These are phyloP conservation scores for Hedya salicella DNA, from an alignment of 2,888 invertebrate genomes.

Conservation along the genomic window DNA sequence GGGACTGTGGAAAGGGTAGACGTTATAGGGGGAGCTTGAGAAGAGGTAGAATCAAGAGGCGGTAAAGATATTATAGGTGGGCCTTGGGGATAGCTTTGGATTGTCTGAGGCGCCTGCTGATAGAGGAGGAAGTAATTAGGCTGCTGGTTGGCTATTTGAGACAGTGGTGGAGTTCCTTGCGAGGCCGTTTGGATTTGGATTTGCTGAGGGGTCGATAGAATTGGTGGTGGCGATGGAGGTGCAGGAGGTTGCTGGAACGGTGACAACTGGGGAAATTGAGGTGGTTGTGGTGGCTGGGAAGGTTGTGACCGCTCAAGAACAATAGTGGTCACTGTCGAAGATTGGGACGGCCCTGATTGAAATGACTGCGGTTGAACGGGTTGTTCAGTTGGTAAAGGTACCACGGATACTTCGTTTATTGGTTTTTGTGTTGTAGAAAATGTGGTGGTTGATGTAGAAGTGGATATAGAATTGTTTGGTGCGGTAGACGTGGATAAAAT, in stretches of 20 bases:
- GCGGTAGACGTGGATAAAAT: conserved; percentile 15
- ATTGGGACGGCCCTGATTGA: conserved; percentile 27
- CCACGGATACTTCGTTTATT: background rate
- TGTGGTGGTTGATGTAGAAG: conserved; percentile 37
- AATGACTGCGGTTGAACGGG: conserved; percentile 35
- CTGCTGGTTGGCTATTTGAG: conserved; percentile 36
- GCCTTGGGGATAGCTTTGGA: conserved; percentile 46
- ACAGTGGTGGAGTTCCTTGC: conserved; percentile 46
- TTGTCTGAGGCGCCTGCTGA: conserved; percentile 58
- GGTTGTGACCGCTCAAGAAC: conserved; percentile 7
- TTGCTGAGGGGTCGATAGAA: conserved; percentile 35
- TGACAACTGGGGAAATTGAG: conserved; percentile 24
- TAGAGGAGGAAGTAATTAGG: conserved; percentile 59
- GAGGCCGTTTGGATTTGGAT: conserved; percentile 33
- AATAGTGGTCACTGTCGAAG: conserved; percentile 6
- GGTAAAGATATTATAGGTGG: conserved; percentile 37
- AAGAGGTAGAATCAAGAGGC: conserved; percentile 1
- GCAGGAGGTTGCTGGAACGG: conserved; percentile 30
- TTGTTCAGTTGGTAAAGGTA: conserved; percentile 12
- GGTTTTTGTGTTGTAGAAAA: conserved; percentile 31
- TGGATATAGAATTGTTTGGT: conserved; percentile 30
- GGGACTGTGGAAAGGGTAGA: conserved; percentile 9
- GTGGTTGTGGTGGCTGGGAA: conserved; percentile 16
- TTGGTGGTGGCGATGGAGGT: conserved; percentile 26
- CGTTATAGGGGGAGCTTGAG: conserved; percentile 21